These are phyloP conservation scores for Ovis canadensis DNA, from an alignment of 2,113 vertebrate species.

Conservation along the genomic window DNA sequence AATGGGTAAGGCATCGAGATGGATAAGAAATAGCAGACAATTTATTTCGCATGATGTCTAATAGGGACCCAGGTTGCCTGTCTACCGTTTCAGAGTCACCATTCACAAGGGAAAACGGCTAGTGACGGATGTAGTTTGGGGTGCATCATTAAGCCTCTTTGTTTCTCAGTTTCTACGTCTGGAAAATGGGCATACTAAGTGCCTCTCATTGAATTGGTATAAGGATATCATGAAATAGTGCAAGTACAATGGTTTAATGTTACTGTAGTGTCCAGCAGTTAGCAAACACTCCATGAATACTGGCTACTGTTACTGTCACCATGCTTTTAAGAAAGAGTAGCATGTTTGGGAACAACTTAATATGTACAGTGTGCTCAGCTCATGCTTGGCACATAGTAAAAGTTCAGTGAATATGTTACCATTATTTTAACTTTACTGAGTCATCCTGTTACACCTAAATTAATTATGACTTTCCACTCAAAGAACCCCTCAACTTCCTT, in stretches of 20 bases:
- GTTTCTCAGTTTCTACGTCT: not conserved
- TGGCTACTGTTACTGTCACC: not conserved
- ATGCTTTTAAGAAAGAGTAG: not conserved
- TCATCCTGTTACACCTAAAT: not conserved
- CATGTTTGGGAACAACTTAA: not conserved
- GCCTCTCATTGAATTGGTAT: not conserved
- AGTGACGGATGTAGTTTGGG: not conserved
- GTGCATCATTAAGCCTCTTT: not conserved
- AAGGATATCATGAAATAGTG: not conserved
- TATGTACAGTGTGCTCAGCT: not conserved
- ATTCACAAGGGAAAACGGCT: not conserved
- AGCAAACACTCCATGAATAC: not conserved
- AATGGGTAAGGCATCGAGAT: not conserved
- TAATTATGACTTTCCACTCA: not conserved
- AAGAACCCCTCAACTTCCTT: not conserved
- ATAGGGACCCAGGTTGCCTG: not conserved
- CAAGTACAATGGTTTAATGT: not conserved
- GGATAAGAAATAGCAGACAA: not conserved
- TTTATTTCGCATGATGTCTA: not conserved
- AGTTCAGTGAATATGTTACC: not conserved
- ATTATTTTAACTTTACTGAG: not conserved
- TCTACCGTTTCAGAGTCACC: not conserved
- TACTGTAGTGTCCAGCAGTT: not conserved
- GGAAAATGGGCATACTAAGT: not conserved
- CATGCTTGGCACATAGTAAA: not conserved